phyloP scores from a whole-genome alignment of 2,888 invertebrate species.

The Spodoptera picta region DNA sequence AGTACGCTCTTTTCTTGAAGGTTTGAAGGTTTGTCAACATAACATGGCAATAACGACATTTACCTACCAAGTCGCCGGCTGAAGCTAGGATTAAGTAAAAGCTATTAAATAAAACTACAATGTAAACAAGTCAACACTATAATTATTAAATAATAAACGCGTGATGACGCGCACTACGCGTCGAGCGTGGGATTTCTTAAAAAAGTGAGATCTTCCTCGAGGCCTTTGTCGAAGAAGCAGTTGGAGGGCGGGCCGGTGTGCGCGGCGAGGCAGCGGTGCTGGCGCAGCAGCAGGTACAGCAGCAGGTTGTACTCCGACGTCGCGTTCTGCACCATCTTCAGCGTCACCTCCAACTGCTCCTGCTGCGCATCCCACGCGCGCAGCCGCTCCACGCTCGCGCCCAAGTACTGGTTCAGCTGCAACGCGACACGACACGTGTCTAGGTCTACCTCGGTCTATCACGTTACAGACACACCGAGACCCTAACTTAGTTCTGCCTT shows the following conservation, averaged over 20 bases:
- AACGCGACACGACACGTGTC: slow-evolving; percentile 16
- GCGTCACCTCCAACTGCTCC: slow-evolving; percentile 73
- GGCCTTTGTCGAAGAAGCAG: slow-evolving; percentile 65
- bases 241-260: slow-evolving; percentile 55
- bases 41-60: too few relatives aligned
- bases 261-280: slow-evolving; percentile 64
- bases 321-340: slow-evolving; percentile 74
- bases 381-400: slow-evolving; percentile 69
- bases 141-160: slow-evolving; percentile 52
- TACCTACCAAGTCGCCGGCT: too few relatives aligned
- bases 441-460: too few relatives aligned
- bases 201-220: slow-evolving; percentile 61
- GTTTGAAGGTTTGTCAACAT: too few relatives aligned
- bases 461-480: too few relatives aligned
- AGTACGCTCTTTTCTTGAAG: too few relatives aligned
- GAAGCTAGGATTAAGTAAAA: too few relatives aligned
- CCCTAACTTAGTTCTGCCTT: too few relatives aligned
- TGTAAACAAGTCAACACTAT: slow-evolving; percentile 56
- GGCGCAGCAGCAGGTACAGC: slow-evolving; percentile 74
- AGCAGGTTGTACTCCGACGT: slow-evolving; percentile 80
- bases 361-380: slow-evolving; percentile 74
- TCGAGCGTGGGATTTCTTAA: slow-evolving; percentile 57
- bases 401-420: slow-evolving; percentile 69
- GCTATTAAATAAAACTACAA: slow-evolving; percentile 43
- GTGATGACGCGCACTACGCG: slow-evolving; percentile 34